A percentile compares a stretch with the other conserved stretches of the same genome.
Evolutionary conservation across 1,140 invertebrate species (phyloP).

Genomic region (Oncopeltus fasciatus): DNA sequence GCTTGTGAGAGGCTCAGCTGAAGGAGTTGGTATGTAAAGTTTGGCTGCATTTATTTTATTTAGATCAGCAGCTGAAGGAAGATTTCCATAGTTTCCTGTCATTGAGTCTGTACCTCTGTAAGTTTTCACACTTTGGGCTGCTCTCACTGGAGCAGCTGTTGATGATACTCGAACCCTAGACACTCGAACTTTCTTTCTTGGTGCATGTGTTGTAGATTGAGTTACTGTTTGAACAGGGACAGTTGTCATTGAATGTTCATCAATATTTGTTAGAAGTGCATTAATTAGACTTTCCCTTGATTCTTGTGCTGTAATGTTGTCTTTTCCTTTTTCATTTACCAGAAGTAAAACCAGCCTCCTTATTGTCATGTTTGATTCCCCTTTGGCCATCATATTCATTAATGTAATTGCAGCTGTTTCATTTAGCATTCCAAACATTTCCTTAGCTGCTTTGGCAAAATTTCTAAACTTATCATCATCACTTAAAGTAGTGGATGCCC

Average conservation of each 20-base stretch:
- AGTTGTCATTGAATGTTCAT: not conserved
- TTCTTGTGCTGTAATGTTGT: slow-evolving; percentile 43
- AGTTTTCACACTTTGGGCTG: slow-evolving; percentile 18
- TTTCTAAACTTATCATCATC: slow-evolving; percentile 29
- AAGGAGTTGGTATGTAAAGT: slow-evolving; percentile 18
- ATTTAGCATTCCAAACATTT: slow-evolving; percentile 59
- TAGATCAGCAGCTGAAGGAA: slow-evolving; percentile 21
- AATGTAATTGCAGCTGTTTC: slow-evolving; percentile 53
- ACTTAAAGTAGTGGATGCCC: not conserved
- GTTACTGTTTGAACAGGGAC: slow-evolving; percentile 9
- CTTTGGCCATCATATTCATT: slow-evolving; percentile 65
- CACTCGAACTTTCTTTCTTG: slow-evolving; percentile 4
- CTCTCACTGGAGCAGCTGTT: not conserved
- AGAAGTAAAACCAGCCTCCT: slow-evolving; percentile 55
- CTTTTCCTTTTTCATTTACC: slow-evolving; percentile 43
- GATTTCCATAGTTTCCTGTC: not conserved
- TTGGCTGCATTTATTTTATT: slow-evolving; percentile 17
- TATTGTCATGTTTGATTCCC: slow-evolving; percentile 57
- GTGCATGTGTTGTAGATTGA: slow-evolving; percentile 20
- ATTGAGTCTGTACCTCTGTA: slow-evolving; percentile 18
- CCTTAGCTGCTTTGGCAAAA: slow-evolving; percentile 37
- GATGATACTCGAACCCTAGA: not conserved
- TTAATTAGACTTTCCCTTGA: slow-evolving; percentile 45
- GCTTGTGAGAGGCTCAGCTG: slow-evolving; percentile 15
- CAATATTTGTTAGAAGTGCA: slow-evolving; percentile 39